These are phyloP conservation scores for Saguinus imperator DNA, from an alignment of 2,113 vertebrate genomes.

Conservation along the genomic window DNA sequence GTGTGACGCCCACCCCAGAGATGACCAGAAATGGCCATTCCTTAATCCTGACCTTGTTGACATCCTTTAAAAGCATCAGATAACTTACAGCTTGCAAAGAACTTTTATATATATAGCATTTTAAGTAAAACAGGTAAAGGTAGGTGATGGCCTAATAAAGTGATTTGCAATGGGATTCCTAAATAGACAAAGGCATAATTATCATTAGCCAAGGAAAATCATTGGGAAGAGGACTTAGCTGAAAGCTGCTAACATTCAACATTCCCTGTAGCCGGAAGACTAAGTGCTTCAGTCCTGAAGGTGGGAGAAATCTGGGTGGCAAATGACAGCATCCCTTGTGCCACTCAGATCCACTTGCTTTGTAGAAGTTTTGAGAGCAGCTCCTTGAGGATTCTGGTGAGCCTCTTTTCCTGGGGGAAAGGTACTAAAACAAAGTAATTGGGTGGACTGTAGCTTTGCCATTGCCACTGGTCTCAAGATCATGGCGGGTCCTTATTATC, in stretches of 20 bases:
- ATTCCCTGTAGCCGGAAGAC: not conserved
- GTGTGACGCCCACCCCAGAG: not conserved
- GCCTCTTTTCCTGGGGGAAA: not conserved
- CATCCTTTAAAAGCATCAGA: not conserved
- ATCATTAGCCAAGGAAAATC: not conserved
- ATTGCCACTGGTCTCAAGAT: not conserved
- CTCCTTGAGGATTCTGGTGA: not conserved
- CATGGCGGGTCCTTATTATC: not conserved
- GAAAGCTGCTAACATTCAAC: not conserved
- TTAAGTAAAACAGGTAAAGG: not conserved
- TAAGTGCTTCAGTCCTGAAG: not conserved
- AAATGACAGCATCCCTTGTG: not conserved
- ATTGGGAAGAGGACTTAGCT: not conserved
- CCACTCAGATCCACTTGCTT: not conserved
- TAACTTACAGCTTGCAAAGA: not conserved
- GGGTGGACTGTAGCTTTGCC: not conserved
- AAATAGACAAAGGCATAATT: not conserved
- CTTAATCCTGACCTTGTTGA: not conserved
- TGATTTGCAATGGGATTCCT: not conserved
- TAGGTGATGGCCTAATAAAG: accelerated
- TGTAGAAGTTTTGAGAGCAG: not conserved
- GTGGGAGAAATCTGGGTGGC: not conserved
- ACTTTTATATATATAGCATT: not conserved
- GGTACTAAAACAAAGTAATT: no score
- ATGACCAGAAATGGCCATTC: accelerated